phyloP scores from a whole-genome alignment of 2,797 vertebrate species.

The Eleutherodactylus coqui region DNA sequence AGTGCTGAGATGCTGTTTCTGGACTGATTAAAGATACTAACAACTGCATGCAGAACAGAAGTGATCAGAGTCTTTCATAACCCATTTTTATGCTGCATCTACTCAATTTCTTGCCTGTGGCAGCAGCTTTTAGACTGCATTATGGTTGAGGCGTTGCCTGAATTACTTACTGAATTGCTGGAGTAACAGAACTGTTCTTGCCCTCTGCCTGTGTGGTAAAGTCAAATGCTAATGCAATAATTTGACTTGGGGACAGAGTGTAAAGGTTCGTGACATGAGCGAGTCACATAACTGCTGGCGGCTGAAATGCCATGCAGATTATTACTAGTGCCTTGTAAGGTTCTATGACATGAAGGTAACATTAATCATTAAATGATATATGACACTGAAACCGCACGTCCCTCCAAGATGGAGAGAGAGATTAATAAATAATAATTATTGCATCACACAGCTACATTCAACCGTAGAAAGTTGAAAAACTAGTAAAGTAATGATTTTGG shows the following conservation, averaged over 20 bases:
- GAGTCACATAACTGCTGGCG: constrained; percentile 32
- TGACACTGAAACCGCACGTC: background rate
- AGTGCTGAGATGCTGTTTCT: constrained; percentile 62
- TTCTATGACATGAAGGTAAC: background rate
- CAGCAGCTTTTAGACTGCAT: constrained; percentile 55
- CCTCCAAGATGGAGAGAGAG: background rate
- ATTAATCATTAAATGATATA: background rate
- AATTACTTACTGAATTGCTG: constrained; percentile 44
- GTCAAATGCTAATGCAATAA: constrained; percentile 55
- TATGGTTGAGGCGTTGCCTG: constrained; percentile 27
- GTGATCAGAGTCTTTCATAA: constrained; percentile 64
- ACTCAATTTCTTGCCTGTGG: constrained; percentile 54
- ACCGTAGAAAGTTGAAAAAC: too few relatives aligned
- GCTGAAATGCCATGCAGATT: constrained; percentile 12
- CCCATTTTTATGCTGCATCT: constrained; percentile 56
- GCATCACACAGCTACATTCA: too few relatives aligned
- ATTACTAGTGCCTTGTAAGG: background rate
- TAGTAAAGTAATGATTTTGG: background rate
- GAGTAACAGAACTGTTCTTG: constrained; percentile 18
- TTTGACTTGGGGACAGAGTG: constrained; percentile 5
- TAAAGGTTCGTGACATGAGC: background rate
- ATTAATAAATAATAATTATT: background rate
- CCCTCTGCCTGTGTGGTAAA: constrained; percentile 54
- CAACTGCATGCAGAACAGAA: constrained; percentile 54
- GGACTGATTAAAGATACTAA: constrained; percentile 55